Percentiles rank a stretch among this genome's conserved stretches.
Evolutionary conservation across 2,888 invertebrate genomes (phyloP).

Genomic region (Lasioglossum figueresi): DNA sequence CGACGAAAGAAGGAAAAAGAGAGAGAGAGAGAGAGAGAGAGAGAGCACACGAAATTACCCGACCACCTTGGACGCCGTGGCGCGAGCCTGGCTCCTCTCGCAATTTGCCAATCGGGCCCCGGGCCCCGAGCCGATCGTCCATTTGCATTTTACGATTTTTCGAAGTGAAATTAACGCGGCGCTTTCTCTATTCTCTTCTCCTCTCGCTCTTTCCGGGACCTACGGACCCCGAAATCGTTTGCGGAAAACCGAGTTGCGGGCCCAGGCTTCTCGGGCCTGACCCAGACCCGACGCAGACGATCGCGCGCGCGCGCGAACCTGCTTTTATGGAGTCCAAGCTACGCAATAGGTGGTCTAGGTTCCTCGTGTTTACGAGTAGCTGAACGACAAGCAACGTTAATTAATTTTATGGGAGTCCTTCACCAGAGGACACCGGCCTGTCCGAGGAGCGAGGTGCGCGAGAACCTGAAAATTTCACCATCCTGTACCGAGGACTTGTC

Average conservation of each 20-base stretch:
- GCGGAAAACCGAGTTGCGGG: slow-evolving; percentile 33
- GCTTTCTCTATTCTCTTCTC: slow-evolving; percentile 37
- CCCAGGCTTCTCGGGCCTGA: neutral
- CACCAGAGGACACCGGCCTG: neutral
- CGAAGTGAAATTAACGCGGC: slow-evolving; percentile 80
- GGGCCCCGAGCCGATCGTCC: slow-evolving; percentile 71
- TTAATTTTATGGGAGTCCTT: neutral
- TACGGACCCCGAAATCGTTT: slow-evolving; percentile 57
- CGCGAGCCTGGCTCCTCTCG: slow-evolving; percentile 76
- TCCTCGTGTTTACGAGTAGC: slow-evolving; percentile 4
- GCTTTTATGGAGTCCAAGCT: neutral
- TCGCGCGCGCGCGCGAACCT: neutral
- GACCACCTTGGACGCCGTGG: slow-evolving; percentile 83
- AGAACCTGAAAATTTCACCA: neutral
- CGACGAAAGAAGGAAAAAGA: neutral
- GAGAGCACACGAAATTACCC: slow-evolving; percentile 81
- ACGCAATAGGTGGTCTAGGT: slow-evolving; percentile 9
- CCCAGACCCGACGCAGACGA: neutral
- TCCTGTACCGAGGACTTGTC: too few species aligned
- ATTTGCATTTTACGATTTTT: slow-evolving; percentile 83
- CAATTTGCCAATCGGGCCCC: slow-evolving; percentile 80
- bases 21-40: slow-evolving; percentile 3
- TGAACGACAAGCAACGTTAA: slow-evolving; percentile 4
- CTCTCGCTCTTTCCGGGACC: slow-evolving; percentile 37
- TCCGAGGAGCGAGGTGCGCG: neutral